Percentiles rank a stretch among this genome's conserved stretches.
These are phyloP conservation scores for Stegastes partitus DNA, from an alignment of 2,113 vertebrate species.

Conservation along the genomic window DNA sequence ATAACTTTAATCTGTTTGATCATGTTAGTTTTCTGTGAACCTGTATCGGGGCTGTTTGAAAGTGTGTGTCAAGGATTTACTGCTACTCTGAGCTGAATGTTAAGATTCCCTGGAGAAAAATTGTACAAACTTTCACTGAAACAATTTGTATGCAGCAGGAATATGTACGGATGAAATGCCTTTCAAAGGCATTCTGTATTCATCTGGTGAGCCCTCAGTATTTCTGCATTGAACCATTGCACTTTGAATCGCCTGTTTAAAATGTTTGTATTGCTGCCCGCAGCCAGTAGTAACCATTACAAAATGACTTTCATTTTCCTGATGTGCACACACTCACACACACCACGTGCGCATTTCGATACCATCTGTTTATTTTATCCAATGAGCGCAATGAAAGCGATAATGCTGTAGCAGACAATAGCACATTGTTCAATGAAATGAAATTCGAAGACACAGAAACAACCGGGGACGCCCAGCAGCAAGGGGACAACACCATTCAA, in stretches of 20 bases:
- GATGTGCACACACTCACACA: slow-evolving; percentile 23
- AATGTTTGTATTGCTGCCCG: slow-evolving; percentile 69
- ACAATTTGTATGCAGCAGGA: slow-evolving; percentile 75
- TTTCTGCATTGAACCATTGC: slow-evolving; percentile 64
- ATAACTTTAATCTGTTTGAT: slow-evolving; percentile 42
- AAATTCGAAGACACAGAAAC: slow-evolving; percentile 61
- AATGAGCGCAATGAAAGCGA: slow-evolving; percentile 45
- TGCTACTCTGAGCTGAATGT: slow-evolving; percentile 64
- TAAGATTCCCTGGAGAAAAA: slow-evolving; percentile 55
- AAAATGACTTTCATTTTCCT: slow-evolving; percentile 61
- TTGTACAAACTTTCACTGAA: slow-evolving; percentile 49
- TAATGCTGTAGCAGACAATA: slow-evolving; percentile 66
- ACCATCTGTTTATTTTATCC: slow-evolving; percentile 70
- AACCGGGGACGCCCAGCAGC: slow-evolving; percentile 43
- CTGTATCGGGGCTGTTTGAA: slow-evolving; percentile 38
- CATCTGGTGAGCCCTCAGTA: slow-evolving; percentile 59
- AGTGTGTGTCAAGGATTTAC: slow-evolving; percentile 52
- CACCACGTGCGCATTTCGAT: slow-evolving; percentile 20
- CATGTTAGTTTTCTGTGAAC: slow-evolving; percentile 40
- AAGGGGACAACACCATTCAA: slow-evolving; percentile 58
- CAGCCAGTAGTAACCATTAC: slow-evolving; percentile 52
- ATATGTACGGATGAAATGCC: slow-evolving; percentile 59
- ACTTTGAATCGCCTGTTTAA: slow-evolving; percentile 64
- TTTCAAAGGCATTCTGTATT: slow-evolving; percentile 74
- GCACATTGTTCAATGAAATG: slow-evolving; percentile 74